These are phyloP conservation scores for Balaeniceps rex DNA, from an alignment of 2,113 vertebrate species.

Conservation along the genomic window DNA sequence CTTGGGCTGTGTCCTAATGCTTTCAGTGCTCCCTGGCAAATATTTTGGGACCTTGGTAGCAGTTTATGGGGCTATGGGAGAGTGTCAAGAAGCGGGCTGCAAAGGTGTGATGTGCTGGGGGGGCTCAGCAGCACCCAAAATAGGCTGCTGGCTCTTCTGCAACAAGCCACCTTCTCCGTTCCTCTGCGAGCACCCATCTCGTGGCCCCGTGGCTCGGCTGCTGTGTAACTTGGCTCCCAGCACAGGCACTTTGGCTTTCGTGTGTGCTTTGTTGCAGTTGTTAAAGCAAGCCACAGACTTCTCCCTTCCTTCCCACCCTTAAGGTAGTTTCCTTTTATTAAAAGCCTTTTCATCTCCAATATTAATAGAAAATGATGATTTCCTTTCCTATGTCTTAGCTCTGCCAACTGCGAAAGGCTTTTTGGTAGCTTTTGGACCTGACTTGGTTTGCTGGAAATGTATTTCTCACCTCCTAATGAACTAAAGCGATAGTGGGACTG, in stretches of 20 bases:
- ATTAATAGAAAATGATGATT: neutral
- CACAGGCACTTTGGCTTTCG: neutral
- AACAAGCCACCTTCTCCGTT: neutral
- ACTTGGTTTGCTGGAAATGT: neutral
- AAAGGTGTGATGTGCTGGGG: neutral
- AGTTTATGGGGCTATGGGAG: accelerated
- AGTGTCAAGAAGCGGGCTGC: accelerated
- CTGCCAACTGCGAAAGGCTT: neutral
- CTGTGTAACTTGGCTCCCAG: neutral
- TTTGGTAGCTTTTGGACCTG: neutral
- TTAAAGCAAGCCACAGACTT: neutral
- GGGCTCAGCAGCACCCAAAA: neutral
- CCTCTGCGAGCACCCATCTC: accelerated
- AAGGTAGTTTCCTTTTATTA: neutral
- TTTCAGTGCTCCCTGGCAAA: neutral
- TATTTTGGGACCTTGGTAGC: neutral
- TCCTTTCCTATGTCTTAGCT: neutral
- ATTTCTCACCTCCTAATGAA: neutral
- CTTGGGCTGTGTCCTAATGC: accelerated
- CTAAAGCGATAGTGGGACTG: neutral
- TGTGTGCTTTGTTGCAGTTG: neutral
- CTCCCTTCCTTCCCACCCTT: neutral
- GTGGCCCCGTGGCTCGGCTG: neutral
- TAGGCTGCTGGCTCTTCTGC: neutral
- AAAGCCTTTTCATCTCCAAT: neutral